These are phyloP conservation scores for Amia ocellicauda DNA, from an alignment of 2,113 vertebrate species.

Conservation along the genomic window DNA sequence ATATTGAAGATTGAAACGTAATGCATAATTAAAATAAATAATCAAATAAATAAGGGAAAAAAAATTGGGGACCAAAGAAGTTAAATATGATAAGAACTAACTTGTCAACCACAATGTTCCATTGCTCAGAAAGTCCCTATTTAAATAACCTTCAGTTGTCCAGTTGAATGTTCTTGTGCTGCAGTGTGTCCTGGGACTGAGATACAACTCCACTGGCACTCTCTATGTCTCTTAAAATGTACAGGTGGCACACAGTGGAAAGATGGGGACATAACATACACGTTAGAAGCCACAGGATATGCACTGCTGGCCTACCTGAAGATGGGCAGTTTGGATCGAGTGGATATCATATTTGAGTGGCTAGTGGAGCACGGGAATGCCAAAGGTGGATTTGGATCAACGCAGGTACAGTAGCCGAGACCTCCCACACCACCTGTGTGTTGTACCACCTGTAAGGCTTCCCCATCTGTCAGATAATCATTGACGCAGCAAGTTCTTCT, in stretches of 20 bases:
- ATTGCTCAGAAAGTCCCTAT: too few species aligned
- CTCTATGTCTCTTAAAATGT: neutral
- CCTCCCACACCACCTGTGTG: neutral
- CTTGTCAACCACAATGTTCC: too few species aligned
- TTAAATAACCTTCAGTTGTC: too few species aligned
- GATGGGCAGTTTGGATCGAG: constrained; percentile 6
- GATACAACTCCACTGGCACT: too few species aligned
- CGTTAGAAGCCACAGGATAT: constrained; percentile 22
- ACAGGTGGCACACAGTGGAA: constrained; percentile 30
- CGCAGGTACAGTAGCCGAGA: constrained; percentile 31
- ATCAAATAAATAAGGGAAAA: too few species aligned
- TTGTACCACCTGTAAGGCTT: neutral
- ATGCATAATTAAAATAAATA: too few species aligned
- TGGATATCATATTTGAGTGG: constrained; percentile 23
- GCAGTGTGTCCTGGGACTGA: too few species aligned
- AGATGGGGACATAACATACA: neutral
- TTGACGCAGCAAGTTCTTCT: neutral
- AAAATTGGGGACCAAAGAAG: too few species aligned
- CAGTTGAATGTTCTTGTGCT: too few species aligned
- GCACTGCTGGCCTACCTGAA: constrained; percentile 31
- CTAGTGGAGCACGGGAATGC: constrained; percentile 17
- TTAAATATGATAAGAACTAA: too few species aligned
- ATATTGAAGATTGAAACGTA: too few species aligned
- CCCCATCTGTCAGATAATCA: neutral
- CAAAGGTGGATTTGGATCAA: constrained; percentile 27